A percentile compares a stretch with the other conserved stretches of the same genome.
These are phyloP conservation scores for Podarcis siculus DNA, from an alignment of 2,797 vertebrate species.

Conservation along the genomic window DNA sequence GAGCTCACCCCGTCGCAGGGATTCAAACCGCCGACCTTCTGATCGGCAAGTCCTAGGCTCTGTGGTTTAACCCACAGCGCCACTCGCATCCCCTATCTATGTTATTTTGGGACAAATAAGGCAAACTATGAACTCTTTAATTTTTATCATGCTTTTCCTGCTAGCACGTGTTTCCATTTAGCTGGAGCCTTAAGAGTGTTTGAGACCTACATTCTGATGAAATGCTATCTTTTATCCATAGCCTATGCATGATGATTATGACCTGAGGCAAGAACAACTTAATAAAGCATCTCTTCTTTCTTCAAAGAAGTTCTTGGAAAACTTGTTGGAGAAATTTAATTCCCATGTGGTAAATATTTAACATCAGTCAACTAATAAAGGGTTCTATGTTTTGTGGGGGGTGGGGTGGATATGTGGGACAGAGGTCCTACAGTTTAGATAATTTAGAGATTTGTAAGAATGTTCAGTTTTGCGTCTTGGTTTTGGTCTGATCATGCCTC, in stretches of 20 bases:
- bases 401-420: too few species aligned
- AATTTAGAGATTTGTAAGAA: neutral
- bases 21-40: too few species aligned
- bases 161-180: neutral
- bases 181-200: neutral
- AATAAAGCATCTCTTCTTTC: slow-evolving; percentile 99
- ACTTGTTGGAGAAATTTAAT: slow-evolving; percentile 98
- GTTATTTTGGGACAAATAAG: neutral
- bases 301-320: slow-evolving; percentile 99
- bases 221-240: slow-evolving; percentile 68
- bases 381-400: neutral
- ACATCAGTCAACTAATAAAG: neutral
- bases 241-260: slow-evolving; percentile 99
- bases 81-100: neutral
- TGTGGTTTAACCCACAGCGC: too few species aligned
- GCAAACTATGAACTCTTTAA: neutral
- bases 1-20: too few species aligned
- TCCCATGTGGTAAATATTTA: slow-evolving; percentile 90
- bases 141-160: neutral
- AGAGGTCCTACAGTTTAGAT: neutral
- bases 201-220: slow-evolving; percentile 33
- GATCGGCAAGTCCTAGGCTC: too few species aligned
- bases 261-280: slow-evolving; percentile 96
- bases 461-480: neutral
- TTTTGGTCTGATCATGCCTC: neutral